These are phyloP conservation scores for Drosophila formosana DNA, from an alignment of 2,888 invertebrate genomes.

Conservation along the genomic window DNA sequence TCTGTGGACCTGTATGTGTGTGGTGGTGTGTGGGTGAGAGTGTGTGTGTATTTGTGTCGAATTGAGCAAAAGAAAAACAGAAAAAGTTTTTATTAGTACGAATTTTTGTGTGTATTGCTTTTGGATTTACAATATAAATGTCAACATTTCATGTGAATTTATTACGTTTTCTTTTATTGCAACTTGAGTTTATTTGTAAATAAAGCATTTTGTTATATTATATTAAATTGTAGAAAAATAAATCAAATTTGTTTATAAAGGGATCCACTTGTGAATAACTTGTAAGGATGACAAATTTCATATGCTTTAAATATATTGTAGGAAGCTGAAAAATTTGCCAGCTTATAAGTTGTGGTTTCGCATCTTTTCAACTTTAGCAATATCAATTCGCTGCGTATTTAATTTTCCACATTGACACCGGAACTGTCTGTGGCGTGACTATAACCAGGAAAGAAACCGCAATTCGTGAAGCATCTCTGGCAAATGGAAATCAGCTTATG, in stretches of 20 bases:
- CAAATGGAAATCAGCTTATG: constrained; percentile 47
- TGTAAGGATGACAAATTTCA: no score
- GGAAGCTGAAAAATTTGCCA: neutral
- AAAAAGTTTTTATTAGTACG: constrained; percentile 46
- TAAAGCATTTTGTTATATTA: no score
- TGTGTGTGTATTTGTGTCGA: constrained; percentile 9
- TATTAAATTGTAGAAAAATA: no score
- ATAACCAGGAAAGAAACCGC: constrained; percentile 24
- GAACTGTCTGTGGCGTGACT: constrained; percentile 9
- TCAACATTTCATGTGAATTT: neutral
- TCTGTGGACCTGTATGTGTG: constrained; percentile 21
- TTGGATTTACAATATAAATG: constrained; percentile 1
- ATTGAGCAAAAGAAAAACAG: constrained; percentile 13
- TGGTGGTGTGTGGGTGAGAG: neutral
- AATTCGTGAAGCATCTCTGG: constrained; percentile 19
- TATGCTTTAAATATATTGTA: no score
- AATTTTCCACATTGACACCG: constrained; percentile 1
- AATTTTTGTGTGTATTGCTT: constrained; percentile 1
- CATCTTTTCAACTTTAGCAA: neutral
- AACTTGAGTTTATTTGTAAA: neutral
- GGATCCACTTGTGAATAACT: no score
- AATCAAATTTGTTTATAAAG: no score
- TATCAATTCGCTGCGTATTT: neutral
- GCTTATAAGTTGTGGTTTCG: neutral
- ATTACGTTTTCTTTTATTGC: neutral